Evolutionary conservation across 2,888 invertebrate genomes (phyloP).

Genomic region (Lithophane leautieri): DNA sequence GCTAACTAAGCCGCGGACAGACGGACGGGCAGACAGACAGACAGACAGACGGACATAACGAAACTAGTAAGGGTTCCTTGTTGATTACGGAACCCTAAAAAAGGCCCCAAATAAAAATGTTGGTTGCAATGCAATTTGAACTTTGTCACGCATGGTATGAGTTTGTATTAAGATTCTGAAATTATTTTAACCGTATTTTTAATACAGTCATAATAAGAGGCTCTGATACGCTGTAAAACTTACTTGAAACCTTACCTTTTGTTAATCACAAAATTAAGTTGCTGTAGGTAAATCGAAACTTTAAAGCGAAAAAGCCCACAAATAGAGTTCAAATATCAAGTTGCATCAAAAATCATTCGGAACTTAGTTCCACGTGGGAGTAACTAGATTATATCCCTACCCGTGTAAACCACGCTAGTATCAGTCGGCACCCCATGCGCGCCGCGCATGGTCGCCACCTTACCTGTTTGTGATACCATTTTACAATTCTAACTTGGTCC

Average conservation of each 20-base stretch:
- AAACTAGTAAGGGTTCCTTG: too few species aligned
- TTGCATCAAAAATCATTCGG: not conserved
- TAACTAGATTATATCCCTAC: not conserved
- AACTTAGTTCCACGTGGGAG: conserved; percentile 6
- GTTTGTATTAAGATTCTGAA: not conserved
- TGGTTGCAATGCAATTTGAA: not conserved
- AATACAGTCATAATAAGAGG: not conserved
- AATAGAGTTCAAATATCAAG: not conserved
- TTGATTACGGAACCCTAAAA: too few species aligned
- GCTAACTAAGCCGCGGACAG: too few species aligned
- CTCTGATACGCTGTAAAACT: not conserved
- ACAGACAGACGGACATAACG: too few species aligned
- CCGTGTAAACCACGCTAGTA: too few species aligned
- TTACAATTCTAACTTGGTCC: not conserved
- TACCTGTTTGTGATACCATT: not conserved
- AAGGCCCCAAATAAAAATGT: not conserved
- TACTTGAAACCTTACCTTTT: too few species aligned
- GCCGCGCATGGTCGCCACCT: not conserved
- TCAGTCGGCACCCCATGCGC: not conserved
- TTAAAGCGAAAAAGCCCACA: not conserved
- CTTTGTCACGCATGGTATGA: not conserved
- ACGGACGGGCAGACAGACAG: too few species aligned
- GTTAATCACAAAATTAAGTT: not conserved
- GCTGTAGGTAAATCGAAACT: not conserved
- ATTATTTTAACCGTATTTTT: not conserved